Evolutionary conservation across 2,113 vertebrate genomes (phyloP), one percentile per base, ranked within the genome.

Genomic region (Carollia perspicillata): DNA sequence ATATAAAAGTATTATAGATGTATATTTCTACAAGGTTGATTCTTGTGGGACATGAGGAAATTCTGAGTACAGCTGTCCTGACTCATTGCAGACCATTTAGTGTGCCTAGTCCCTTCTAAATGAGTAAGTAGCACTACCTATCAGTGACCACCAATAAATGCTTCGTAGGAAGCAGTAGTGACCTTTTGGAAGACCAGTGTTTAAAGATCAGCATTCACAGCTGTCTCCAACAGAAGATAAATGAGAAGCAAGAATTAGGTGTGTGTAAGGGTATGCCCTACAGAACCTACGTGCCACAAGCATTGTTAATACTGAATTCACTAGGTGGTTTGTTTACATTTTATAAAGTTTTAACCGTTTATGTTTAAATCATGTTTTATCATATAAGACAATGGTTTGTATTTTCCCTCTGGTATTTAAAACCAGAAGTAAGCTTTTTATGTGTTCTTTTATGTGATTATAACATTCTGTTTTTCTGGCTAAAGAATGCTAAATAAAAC

Each of bases 381-480:
- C 37, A 9, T 85, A 5, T 40, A 51, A 84, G 37, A 83, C 7
- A 87, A 33, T 92, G 28, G 47, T 33, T 83, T 74, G 2, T 84
- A 78, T 53, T 95, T 95, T 93, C 40, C 8, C 49, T 84, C 7
- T 94, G 84, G 28, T 66, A n/a, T 74, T 93, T 86, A 93, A 74
- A 66, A 65, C 71, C 90, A 65, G 78, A 94, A 83, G n/a, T 83
- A 88, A 74, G 35, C 33, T 88, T 69, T 84, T 85, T 63, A 23
- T 35, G 7, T 84, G 10, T 96, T 92, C 18, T 88, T 0, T 87
- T 86, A 58, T 17, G 28, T 89, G 80, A 55, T 84, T 71, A 60
- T 26, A 28, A 28, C 8, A 44, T 40, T 93, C 23, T 92, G 42
- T 83, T 89, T 23, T 68, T 85, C 53, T 72, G 26, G 51, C n/a